Base-by-base conservation (phyloP, 2,888 invertebrate species). In the Geophilus truncorum region DNA sequence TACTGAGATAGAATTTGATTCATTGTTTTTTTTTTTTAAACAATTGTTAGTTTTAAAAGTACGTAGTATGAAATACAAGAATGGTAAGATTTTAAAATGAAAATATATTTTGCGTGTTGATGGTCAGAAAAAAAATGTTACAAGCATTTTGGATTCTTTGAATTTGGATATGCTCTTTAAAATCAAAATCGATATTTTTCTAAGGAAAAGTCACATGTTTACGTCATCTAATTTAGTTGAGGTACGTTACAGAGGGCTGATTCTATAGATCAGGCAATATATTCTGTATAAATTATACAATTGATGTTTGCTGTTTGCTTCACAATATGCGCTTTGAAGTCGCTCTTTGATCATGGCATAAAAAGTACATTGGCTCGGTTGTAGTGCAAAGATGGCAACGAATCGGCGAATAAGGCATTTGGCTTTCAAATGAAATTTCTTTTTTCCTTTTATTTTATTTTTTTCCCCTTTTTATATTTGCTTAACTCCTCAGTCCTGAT, bases 181-280 rank as follows among this genome's bases (percentile, higher is more conserved):
- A 70, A 23, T 70, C 28, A 23, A 70, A 25, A 70, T 70, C 70
- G 70, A 70, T 70, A 70, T 70, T 70, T 70, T 70, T 7, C 7
- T 28, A 70, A 70, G 70, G 70, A 70, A 70, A 70, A 70, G 70
- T n/a, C 70, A 70, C 70, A 25, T 70, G 70, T 70, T 70, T 70
- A 70, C 70, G 70, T 70, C 70, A 70, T 70, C 70, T 70, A 70
- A 70, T 70, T 70, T 62, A 23, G 21, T 18, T 10, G 21, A 21
- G 57, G 57, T 21, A 10, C n/a, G n/a, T n/a, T n/a, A n/a, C n/a
- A n/a, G 10, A 62, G 21, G 57, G 57, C 4, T 62, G 21, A n/a
- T 62, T 40, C 21, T 62, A 62, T 62, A 70, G 70, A n/a, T 10
- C 28, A 25, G 2, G 28, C n/a, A n/a, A n/a, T 2, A 25, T 70